Evolutionary conservation across 2,888 invertebrate species (phyloP).

Genomic region (Biston stratarius): DNA sequence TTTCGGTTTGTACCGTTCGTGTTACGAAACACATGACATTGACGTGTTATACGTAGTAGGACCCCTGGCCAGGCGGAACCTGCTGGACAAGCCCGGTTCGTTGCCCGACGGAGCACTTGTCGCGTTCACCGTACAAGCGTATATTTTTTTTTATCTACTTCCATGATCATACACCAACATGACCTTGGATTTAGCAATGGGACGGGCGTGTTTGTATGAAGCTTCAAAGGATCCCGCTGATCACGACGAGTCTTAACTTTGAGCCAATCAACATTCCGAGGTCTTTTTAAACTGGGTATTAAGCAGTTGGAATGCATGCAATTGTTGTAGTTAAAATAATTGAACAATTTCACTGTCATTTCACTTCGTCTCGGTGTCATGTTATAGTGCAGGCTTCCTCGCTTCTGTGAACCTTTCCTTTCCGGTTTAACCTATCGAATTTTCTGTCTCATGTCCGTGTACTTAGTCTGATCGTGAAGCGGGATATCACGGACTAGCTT

Average conservation of each 20-base stretch:
- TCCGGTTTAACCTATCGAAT: conserved; percentile 23
- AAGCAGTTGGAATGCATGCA: background rate
- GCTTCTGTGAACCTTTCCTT: conserved; percentile 1
- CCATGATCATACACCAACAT: conserved; percentile 53
- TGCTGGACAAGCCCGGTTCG: conserved; percentile 74
- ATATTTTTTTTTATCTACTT: conserved; percentile 56
- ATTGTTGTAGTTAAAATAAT: background rate
- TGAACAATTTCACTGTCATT: background rate
- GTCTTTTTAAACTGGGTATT: background rate
- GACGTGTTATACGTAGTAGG: conserved; percentile 38
- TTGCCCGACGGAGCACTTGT: conserved; percentile 71
- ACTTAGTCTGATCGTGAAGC: background rate
- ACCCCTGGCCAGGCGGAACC: conserved; percentile 61
- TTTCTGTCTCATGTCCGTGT: conserved; percentile 17
- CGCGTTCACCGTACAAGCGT: conserved; percentile 51
- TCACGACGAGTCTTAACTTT: background rate
- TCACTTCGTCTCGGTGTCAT: conserved; percentile 5
- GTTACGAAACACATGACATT: conserved; percentile 34
- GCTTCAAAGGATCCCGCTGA: conserved; percentile 18
- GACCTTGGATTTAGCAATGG: conserved; percentile 55
- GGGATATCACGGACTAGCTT: background rate
- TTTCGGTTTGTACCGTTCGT: conserved; percentile 22
- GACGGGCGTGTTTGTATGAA: conserved; percentile 29
- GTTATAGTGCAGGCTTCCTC: conserved; percentile 5
- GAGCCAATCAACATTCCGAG: background rate